Evolutionary conservation across 2,113 vertebrate species (phyloP), one percentile per base, ranked within the genome.

Genomic region (Campylorhamphus procurvoides): DNA sequence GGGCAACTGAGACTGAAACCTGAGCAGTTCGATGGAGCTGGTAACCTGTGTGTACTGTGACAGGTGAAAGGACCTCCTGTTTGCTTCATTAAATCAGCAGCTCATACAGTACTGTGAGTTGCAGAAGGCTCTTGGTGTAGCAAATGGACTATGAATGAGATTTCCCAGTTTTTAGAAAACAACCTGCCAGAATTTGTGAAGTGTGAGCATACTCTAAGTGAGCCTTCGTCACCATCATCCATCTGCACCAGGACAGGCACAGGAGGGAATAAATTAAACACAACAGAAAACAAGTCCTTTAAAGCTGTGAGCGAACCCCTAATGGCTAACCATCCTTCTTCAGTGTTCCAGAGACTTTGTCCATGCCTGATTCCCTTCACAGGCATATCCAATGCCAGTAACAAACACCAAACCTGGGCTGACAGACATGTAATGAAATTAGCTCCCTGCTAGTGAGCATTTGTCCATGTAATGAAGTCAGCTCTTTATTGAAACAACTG

Each of bases 21-120:
- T 22, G 50, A 89, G 62, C n/a, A 23, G 44, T 47, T 47, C 1
- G 2, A 29, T 4, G 37, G 64, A 80, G 55, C 40, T 35, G 22
- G 71, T 89, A 87, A 93, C n/a, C 52, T 56, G 72, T 66, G 64
- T 82, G 87, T 31, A 63, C 50, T 74, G 0, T 12, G 63, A 49
- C 3, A 84, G 56, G 55, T 4, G 3, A 82, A 83, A 90, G 31
- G 93, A 56, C 59, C 71, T 50, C 49, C 64, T 10, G 12, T 39
- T 60, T 0, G 0, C 39, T 71, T 47, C 3, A 4, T 46, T 55
- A n/a, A 39, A 40, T 4, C 81, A 77, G 77, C 19, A 22, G 28
- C 72, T 87, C 6, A 0, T 12, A 42, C 44, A 49, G 22, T 31
- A 47, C 47, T 25, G 4, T 17, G 17, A 25, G 10, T 10, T 29